Evolutionary conservation across 2,113 vertebrate genomes (phyloP), one percentile per base, ranked within the genome.

Genomic region (Taurulus bubalis): DNA sequence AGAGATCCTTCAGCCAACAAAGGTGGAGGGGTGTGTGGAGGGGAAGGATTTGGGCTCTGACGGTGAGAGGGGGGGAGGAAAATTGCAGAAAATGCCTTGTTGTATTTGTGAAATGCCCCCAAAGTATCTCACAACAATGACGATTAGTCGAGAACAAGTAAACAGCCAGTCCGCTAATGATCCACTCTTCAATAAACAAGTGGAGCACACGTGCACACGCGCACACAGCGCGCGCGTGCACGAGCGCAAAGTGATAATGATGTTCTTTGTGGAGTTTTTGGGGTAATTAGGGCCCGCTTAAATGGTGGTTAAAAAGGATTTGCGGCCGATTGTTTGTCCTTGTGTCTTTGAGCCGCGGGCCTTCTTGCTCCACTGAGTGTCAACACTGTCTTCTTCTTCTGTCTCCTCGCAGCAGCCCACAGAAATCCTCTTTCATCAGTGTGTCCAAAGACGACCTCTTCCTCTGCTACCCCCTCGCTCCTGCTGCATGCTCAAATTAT

Each of bases 291-390:
- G 42, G 71, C 83, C 12, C 34, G 87, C 85, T 84, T 91, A 92
- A 89, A 91, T 53, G 82, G 59, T 79, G 78, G 84, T 78, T 90
- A 71, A 87, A 92, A 90, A 80, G 90, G 88, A 91, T 92, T 91
- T 91, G 82, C 75, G 75, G 85, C 82, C 80, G 85, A 91, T 90
- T 92, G 86, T 91, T 91, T 90, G 92, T 92, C 89, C 91, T 88
- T 79, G 83, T 79, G 85, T 89, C 71, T 88, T 89, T 88, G 89
- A 91, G 88, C 86, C 28, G n/a, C n/a, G 63, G 90, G 89, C 70
- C 79, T 67, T 91, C 77, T 67, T 82, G 76, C 87, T 89, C 85
- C 15, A 45, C 70, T 30, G 71, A 79, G 75, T 87, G 89, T 91
- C 87, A 84, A 82, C 85, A 81, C 80, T 38, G 74, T 86, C 75